These are phyloP conservation scores for Heliothis subflexa DNA, from an alignment of 1,140 invertebrate genomes.

Conservation along the genomic window DNA sequence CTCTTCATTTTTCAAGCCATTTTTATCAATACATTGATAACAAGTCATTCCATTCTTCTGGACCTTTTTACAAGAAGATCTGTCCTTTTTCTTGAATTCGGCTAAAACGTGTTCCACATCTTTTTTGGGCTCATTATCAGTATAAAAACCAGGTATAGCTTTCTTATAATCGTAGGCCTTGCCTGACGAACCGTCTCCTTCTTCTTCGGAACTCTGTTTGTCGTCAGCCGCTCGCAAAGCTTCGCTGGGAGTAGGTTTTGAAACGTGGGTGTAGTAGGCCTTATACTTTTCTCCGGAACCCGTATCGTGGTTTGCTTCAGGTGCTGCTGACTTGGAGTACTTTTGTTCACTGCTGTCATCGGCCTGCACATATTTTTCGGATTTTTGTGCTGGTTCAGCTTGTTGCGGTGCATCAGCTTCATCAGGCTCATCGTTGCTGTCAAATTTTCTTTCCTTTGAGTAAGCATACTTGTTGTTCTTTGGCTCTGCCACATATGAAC, in stretches of 20 bases:
- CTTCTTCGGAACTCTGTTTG: conserved; percentile 70
- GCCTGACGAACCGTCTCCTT: conserved; percentile 55
- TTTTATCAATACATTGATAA: conserved; percentile 89
- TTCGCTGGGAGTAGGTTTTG: conserved; percentile 74
- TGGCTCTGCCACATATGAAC: conserved; percentile 89
- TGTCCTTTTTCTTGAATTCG: conserved; percentile 90
- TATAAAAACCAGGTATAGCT: conserved; percentile 81
- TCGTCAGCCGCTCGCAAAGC: conserved; percentile 66
- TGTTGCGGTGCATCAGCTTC: conserved; percentile 76
- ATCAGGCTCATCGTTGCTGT: conserved; percentile 86
- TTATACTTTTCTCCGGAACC: conserved; percentile 81
- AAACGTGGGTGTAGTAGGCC: conserved; percentile 75
- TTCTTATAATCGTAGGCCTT: conserved; percentile 82
- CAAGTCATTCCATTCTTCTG: conserved; percentile 91
- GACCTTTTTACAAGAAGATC: conserved; percentile 90
- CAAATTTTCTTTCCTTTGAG: conserved; percentile 87
- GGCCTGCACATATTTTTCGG: conserved; percentile 74
- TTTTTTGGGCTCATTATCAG: conserved; percentile 85
- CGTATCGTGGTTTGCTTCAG: conserved; percentile 64
- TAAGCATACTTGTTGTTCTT: conserved; percentile 91
- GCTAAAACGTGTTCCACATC: conserved; percentile 90
- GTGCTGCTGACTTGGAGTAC: conserved; percentile 57
- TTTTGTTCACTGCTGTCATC: conserved; percentile 65
- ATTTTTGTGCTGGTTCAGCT: conserved; percentile 69
- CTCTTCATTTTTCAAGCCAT: conserved; percentile 90